These are phyloP conservation scores for Myioborus miniatus DNA, from an alignment of 2,797 vertebrate species.

Conservation along the genomic window DNA sequence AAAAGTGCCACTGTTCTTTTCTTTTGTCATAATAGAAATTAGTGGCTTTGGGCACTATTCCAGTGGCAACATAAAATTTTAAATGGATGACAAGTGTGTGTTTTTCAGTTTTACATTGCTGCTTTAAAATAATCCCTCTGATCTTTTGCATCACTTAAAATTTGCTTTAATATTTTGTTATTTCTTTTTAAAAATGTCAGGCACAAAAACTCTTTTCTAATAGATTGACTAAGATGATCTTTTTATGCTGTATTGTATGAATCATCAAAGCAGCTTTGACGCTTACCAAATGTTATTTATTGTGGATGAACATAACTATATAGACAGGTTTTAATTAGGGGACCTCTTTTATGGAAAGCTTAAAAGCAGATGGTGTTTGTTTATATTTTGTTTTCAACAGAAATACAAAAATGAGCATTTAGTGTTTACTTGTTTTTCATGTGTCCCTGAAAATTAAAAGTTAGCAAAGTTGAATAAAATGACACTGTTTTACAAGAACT, in stretches of 20 bases:
- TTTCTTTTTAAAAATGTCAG: background rate
- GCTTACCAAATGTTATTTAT: background rate
- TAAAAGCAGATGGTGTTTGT: background rate
- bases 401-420: background rate
- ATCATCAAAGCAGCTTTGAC: background rate
- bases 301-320: background rate
- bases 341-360: background rate
- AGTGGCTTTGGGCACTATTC: background rate
- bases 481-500: background rate
- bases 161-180: background rate
- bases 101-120: background rate
- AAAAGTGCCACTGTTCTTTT: background rate
- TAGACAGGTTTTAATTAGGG: background rate
- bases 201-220: background rate
- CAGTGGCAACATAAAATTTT: background rate
- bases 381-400: background rate
- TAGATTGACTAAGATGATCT: background rate
- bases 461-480: background rate
- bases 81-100: background rate
- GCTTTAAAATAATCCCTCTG: background rate
- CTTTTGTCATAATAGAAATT: background rate
- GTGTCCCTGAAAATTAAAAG: background rate
- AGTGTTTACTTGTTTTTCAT: background rate
- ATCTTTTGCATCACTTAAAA: background rate
- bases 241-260: background rate